Conservation (phyloP, 2,888 invertebrate species). For the Euplexia lucipara region DNA sequence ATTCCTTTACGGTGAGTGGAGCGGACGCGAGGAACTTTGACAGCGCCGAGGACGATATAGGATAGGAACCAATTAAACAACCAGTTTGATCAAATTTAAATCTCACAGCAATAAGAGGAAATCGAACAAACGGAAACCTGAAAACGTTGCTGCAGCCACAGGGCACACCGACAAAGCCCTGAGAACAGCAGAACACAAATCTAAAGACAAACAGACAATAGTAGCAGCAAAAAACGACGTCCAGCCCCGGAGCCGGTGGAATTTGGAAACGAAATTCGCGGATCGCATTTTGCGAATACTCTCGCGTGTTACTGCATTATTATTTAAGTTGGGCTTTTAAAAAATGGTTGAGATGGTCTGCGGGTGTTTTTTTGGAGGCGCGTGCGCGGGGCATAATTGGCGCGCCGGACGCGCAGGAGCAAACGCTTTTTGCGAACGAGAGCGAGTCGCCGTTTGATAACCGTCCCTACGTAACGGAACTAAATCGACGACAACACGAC, state of each 20-base stretch:
- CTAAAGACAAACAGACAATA: conserved; percentile 85
- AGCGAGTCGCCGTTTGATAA: conserved; percentile 69
- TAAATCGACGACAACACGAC: conserved; percentile 22
- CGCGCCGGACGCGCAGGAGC: conserved; percentile 77
- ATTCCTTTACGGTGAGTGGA: conserved; percentile 80
- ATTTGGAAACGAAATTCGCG: conserved; percentile 89
- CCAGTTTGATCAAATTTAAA: conserved; percentile 72
- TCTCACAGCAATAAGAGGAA: conserved; percentile 61
- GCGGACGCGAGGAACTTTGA: conserved; percentile 56
- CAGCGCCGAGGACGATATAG: conserved; percentile 64
- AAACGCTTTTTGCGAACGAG: conserved; percentile 74
- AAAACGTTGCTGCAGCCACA: conserved; percentile 60
- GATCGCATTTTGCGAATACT: conserved; percentile 90
- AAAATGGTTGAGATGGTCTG: conserved; percentile 85
- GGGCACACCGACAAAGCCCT: conserved; percentile 74
- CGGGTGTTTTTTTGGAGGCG: conserved; percentile 87
- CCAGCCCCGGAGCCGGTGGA: conserved; percentile 77
- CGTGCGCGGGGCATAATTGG: conserved; percentile 89
- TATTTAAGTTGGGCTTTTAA: conserved; percentile 88
- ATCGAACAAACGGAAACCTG: conserved; percentile 55
- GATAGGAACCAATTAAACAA: conserved; percentile 78
- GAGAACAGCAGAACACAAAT: conserved; percentile 77
- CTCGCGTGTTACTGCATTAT: conserved; percentile 91
- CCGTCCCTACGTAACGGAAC: conserved; percentile 67
- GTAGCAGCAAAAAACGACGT: conserved; percentile 83